phyloP scores from a whole-genome alignment of 2,888 invertebrate species.

The Rugalucina vietnamica region DNA sequence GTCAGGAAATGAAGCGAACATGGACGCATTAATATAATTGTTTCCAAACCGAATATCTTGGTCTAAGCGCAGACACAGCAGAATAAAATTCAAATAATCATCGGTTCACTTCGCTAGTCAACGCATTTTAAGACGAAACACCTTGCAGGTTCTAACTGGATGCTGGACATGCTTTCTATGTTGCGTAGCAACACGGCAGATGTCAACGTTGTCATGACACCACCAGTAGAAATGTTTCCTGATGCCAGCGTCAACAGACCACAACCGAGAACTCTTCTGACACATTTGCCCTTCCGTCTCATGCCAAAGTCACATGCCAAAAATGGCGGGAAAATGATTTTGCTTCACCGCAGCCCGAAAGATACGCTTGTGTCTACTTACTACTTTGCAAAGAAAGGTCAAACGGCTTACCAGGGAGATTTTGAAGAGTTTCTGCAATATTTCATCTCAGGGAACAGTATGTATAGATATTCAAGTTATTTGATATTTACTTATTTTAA shows the following conservation, averaged over 20 bases:
- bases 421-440: neutral
- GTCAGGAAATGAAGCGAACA: no score
- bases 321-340: neutral
- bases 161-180: neutral
- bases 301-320: neutral
- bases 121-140: no score
- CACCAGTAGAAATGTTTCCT: neutral
- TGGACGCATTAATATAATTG: no score
- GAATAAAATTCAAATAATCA: no score
- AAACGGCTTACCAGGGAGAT: neutral
- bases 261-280: neutral
- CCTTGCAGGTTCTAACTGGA: constrained; percentile 5
- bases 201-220: neutral
- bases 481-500: no score
- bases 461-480: no score
- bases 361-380: neutral
- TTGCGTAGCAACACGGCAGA: neutral
- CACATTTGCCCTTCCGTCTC: neutral
- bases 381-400: neutral
- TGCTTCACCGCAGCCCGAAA: neutral
- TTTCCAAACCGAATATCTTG: no score
- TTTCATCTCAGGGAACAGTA: neutral
- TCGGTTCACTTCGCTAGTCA: no score
- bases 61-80: no score
- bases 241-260: neutral